Base-by-base conservation (phyloP, 2,113 vertebrate species). In the Climacteris rufus region DNA sequence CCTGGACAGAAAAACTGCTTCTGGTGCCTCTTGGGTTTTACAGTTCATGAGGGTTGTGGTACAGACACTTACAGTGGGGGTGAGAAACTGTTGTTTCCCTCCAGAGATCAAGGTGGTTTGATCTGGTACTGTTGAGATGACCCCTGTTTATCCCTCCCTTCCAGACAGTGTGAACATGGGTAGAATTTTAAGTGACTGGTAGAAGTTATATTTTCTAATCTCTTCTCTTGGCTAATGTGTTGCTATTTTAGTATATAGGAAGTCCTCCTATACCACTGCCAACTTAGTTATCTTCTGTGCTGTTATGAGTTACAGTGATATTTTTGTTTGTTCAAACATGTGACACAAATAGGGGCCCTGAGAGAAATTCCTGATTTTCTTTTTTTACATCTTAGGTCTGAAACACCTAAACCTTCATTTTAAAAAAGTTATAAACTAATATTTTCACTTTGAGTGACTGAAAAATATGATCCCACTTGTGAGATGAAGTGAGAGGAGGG, bases 1-100 rank as follows among this genome's bases (percentile, higher is more conserved):
- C 7, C 35, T 72, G 44, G 37, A 68, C 71, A 84, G 54, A 89
- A 87, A 91, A 94, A 24, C 71, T 59, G 7, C 49, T 96, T 94
- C 78, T 94, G 45, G 31, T 91, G 76, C 78, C 71, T 69, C 79
- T 89, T 91, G 84, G 77, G 86, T 61, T 95, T 93, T 97, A 59
- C 87, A 94, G 66, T 81, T 93, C 45, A 7, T 35, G 52, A 80
- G 40, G 30, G 25, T 40, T 79, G 52, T 56, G 31, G 47, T 60
- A 23, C 77, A 82, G 83, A 42, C 31, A 6, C 44, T 70, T 86
- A 75, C 60, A 83, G 35, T 31, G n/a, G 35, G n/a, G 79, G 10
- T 71, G 53, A 33, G 92, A 88, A 91, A 40, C 21, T 61, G n/a
- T 78, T 5, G 2, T 81, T 90, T 87, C 83, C 69, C 49, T 82